Evolutionary conservation across 2,113 vertebrate species (phyloP), one percentile per base, ranked within the genome.

Genomic region (Montifringilla adamsi): DNA sequence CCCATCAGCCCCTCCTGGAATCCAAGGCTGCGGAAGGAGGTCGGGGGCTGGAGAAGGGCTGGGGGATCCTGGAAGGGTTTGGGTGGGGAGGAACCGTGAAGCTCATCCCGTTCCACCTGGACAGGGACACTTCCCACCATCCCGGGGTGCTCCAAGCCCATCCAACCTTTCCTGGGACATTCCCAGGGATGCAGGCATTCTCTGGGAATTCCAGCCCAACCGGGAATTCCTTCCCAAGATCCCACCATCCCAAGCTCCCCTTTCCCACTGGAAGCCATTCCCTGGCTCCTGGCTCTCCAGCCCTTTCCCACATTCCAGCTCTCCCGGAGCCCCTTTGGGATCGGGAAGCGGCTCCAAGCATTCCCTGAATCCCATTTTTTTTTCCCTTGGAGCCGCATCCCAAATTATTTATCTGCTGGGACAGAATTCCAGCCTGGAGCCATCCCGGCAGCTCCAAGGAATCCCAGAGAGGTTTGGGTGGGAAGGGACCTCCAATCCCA

Each of bases 101-200:
- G 13, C 10, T 30, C n/a, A 6, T 30, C 67, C 67, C 2, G 4
- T 37, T 69, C 26, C 67, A 21, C 39, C 19, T 6, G 62, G 62
- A 4, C 2, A 6, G 46, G 46, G n/a, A 28, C 33, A 4, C 10
- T 22, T 30, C 7, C 47, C 26, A 5, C 1, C 0, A 21, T 35
- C 66, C 46, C 44, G 8, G 31, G 41, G 4, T n/a, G 63, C 2
- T 66, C 41, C 39, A 26, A 24, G 14, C n/a, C n/a, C 15, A 4
- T 10, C 55, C 55, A 13, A 0, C 13, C 19, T 30, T 21, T 41
- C 43, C 31, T 18, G 1, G 43, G 41, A 8, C 14, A 16, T 4
- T 43, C 3, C 10, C 63, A 24, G 63, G 64, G 64, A n/a, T n/a
- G n/a, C n/a, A n/a, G n/a, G n/a, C n/a, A n/a, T n/a, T 26, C 31